Base-by-base conservation (phyloP, 2,888 invertebrate species). In the Lepidocyrtoides sp. region DNA sequence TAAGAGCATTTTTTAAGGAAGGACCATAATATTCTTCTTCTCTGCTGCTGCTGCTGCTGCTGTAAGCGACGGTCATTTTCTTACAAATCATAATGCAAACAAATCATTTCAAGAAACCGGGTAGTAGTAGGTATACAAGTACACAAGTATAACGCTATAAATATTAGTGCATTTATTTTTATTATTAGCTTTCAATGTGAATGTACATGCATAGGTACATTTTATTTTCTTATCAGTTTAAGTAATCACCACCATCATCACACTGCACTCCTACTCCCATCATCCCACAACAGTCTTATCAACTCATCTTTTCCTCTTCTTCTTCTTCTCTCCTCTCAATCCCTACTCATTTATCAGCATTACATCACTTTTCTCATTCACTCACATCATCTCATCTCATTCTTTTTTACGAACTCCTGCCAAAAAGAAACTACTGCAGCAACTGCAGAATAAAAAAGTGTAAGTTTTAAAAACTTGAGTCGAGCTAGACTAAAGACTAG, bases 221-320 rank as follows among this genome's bases (percentile, higher is more conserved):
- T 69, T 48, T 66, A n/a, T n/a, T n/a, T n/a, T 36, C 36, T 69
- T 69, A 69, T 69, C 36, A 36, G 17, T 5, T 69, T 69, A 36
- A 69, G 66, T 66, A 60, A 60, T 69, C 66, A 32, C 14, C n/a
- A n/a, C n/a, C n/a, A n/a, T n/a, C n/a, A n/a, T n/a, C n/a, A n/a
- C n/a, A n/a, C n/a, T 36, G 3, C 36, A 36, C 36, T 36, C 36
- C 36, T 36, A 36, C 36, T 36, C 36, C 29, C 29, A 29, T 63
- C 60, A 29, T 63, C 60, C 60, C 60, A 14, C 29, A 14, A 54
- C 26, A 41, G 23, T 72, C 69, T 72, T 72, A 72, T 72, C 60
- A 63, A 29, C 41, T 72, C 20, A 63, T 63, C 60, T 63, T 29
- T 10, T 48, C 48, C 2, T 48, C n/a, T 48, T n/a, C n/a, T n/a